Conservation (phyloP, 2,113 vertebrate species). For the Xiphophorus couchianus region DNA sequence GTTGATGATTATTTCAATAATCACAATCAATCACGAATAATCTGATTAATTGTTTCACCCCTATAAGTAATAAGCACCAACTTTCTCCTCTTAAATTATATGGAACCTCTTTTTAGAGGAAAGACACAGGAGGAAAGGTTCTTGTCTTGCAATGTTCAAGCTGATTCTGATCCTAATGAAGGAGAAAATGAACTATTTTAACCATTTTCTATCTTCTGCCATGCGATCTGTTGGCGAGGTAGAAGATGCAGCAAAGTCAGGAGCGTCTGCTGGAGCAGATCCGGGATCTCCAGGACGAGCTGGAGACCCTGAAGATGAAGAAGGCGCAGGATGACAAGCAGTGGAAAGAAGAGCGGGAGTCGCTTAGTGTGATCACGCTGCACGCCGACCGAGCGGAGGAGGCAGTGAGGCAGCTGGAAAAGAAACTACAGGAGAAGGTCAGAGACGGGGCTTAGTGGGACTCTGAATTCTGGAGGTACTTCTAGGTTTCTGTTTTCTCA, state of each 20-base stretch:
- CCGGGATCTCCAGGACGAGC: conserved; percentile 77
- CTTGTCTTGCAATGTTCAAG: not conserved
- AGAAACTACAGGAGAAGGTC: conserved; percentile 88
- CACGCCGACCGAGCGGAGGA: conserved; percentile 84
- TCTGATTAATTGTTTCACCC: too few species aligned
- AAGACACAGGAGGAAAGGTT: too few species aligned
- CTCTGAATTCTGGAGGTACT: too few species aligned
- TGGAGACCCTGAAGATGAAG: conserved; percentile 78
- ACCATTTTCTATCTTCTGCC: not conserved
- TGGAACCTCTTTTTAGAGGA: too few species aligned
- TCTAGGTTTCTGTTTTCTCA: too few species aligned
- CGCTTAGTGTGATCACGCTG: conserved; percentile 81
- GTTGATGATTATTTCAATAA: too few species aligned
- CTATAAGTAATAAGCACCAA: too few species aligned
- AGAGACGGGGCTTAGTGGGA: not conserved
- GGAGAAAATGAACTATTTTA: not conserved
- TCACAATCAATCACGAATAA: too few species aligned
- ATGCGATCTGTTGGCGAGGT: not conserved
- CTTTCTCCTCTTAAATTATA: too few species aligned
- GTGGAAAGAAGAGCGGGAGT: conserved; percentile 78
- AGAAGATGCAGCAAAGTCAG: conserved; percentile 85
- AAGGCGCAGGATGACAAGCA: conserved; percentile 74
- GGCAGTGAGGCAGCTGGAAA: conserved; percentile 72
- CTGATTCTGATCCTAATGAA: not conserved
- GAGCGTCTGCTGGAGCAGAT: conserved; percentile 81